These are phyloP conservation scores for Trissoscelio sp. DNA, from an alignment of 2,888 invertebrate species.

Conservation along the genomic window DNA sequence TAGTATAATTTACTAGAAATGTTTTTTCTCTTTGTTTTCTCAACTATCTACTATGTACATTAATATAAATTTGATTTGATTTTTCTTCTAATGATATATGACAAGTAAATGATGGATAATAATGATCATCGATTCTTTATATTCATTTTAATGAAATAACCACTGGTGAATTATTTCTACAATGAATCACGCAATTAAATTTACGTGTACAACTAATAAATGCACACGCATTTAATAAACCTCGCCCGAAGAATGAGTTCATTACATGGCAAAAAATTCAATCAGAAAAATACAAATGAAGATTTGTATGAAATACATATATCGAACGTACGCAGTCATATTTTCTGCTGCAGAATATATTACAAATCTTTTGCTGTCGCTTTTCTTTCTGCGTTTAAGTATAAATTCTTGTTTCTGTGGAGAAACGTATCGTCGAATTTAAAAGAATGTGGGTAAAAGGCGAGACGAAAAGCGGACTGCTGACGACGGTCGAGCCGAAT, in stretches of 20 bases:
- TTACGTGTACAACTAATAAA: slow-evolving; percentile 40
- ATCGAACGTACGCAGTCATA: slow-evolving; percentile 4
- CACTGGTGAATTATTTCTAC: slow-evolving; percentile 28
- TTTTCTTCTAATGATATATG: slow-evolving; percentile 27
- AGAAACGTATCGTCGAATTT: slow-evolving; percentile 74
- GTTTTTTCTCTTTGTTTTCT: not conserved
- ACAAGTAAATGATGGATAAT: slow-evolving; percentile 30
- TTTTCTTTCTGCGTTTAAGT: slow-evolving; percentile 14
- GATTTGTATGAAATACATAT: slow-evolving; percentile 32
- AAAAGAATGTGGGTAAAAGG: slow-evolving; percentile 80
- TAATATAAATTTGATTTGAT: slow-evolving; percentile 19
- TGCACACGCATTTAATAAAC: slow-evolving; percentile 19
- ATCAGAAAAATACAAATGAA: slow-evolving; percentile 25
- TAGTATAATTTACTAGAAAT: slow-evolving; percentile 22
- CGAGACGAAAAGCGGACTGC: slow-evolving; percentile 75
- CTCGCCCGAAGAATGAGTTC: slow-evolving; percentile 37
- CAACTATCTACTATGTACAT: not conserved
- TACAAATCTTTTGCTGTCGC: not conserved
- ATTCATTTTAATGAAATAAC: slow-evolving; percentile 31
- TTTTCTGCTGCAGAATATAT: slow-evolving; percentile 13
- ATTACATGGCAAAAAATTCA: slow-evolving; percentile 26
- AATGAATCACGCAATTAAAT: slow-evolving; percentile 50
- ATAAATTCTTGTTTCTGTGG: slow-evolving; percentile 70
- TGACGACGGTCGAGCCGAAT: slow-evolving; percentile 71
- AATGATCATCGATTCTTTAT: slow-evolving; percentile 33